Base-by-base conservation (phyloP, 2,113 vertebrate genomes). In the Syrmaticus mikado region DNA sequence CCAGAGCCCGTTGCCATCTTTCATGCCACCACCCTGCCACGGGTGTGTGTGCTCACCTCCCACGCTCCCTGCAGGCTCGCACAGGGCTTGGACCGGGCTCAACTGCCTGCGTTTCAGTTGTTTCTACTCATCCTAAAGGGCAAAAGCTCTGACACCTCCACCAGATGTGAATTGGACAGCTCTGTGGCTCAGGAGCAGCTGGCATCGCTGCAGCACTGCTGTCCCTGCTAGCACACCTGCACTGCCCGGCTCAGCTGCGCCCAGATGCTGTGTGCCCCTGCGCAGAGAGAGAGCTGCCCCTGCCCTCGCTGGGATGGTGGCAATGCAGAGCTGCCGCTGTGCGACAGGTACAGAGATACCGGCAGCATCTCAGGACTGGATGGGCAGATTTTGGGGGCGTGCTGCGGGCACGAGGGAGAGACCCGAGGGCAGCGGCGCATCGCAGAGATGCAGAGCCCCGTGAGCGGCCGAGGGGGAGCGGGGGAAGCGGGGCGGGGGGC, bases 91-190 rank as follows among this genome's bases (percentile, higher is more conserved):
- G 46, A 36, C 27, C 0, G 0, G 7, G 41, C 55, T 64, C 0
- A 0, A 18, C 68, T 86, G 93, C n/a, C 50, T 25, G 2, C 50
- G 0, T n/a, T 92, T 50, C 50, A 2, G 3, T 50, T 40, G 20
- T 45, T 76, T 50, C 48, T 73, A 62, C 61, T 81, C 61, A 27
- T 67, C 14, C 52, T n/a, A 9, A 32, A 74, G 60, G 38, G 7
- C 20, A 7, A 34, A 22, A 10, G 48, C 65, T 68, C 38, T 8
- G 18, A 13, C 21, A 3, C 20, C 19, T 81, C 38, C 34, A 12
- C 64, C n/a, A 22, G 0, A 8, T 1, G 4, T 0, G 4, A 11
- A 48, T 6, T 5, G n/a, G 72, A 17, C 8, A 8, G 45, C 46
- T 66, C 74, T 19, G 15, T 36, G 79, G 34, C 60, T 48, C 55